Conservation (phyloP, 2,888 invertebrate species). For the Scotopteryx bipunctaria region DNA sequence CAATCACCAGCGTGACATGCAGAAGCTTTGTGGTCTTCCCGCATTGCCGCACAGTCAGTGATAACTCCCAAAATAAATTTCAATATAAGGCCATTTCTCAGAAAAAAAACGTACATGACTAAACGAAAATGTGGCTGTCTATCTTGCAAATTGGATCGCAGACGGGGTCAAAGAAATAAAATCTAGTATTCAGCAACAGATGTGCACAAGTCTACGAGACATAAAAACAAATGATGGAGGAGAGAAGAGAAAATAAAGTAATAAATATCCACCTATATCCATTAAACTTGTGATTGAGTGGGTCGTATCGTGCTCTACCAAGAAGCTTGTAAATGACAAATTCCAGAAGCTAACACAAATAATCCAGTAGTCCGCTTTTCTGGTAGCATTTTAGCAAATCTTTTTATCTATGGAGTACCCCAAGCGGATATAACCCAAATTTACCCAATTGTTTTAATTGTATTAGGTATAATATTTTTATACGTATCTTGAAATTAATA, state of each 20-base stretch:
- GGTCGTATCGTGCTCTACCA: conserved; percentile 14
- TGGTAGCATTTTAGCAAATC: neutral
- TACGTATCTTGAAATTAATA: too few species aligned
- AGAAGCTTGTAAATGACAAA: conserved; percentile 7
- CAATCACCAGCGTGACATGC: conserved; percentile 74
- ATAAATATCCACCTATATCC: conserved; percentile 14
- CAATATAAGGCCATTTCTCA: conserved; percentile 29
- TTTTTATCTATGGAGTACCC: too few species aligned
- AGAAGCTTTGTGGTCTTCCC: conserved; percentile 60
- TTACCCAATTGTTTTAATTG: too few species aligned
- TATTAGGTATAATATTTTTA: too few species aligned
- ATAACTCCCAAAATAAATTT: conserved; percentile 49
- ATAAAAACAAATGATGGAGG: conserved; percentile 11
- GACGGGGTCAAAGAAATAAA: conserved; percentile 15
- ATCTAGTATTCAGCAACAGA: conserved; percentile 23
- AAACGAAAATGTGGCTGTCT: conserved; percentile 13
- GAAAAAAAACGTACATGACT: conserved; percentile 23
- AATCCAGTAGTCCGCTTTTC: neutral
- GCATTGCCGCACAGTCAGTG: conserved; percentile 61
- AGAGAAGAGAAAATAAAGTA: conserved; percentile 16
- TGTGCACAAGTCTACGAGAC: conserved; percentile 12
- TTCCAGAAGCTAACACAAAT: neutral
- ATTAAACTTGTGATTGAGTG: conserved; percentile 21
- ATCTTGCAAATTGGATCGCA: conserved; percentile 14
- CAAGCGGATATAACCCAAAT: too few species aligned